Conservation (phyloP, 2,888 invertebrate species). For the Diloba caeruleocephala region DNA sequence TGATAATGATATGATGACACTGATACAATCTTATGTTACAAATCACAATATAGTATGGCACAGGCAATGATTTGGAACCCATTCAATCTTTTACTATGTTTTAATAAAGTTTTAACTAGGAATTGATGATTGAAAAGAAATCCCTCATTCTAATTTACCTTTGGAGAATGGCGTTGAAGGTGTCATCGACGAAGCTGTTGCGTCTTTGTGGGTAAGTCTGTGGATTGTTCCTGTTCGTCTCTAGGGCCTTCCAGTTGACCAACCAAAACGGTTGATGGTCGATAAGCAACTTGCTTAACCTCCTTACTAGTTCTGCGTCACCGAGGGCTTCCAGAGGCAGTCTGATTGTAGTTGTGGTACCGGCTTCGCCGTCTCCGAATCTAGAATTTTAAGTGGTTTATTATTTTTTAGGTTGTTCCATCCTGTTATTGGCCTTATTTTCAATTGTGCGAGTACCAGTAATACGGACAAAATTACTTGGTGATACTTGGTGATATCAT, state of each 20-base stretch:
- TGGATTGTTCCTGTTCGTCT: slow-evolving; percentile 82
- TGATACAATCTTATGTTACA: too few species aligned
- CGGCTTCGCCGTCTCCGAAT: slow-evolving; percentile 57
- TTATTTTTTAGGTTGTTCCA: too few species aligned
- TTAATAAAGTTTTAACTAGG: too few species aligned
- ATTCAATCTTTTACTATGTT: too few species aligned
- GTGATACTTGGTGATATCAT: too few species aligned
- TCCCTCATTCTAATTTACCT: background rate
- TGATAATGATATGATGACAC: too few species aligned
- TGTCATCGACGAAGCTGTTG: slow-evolving; percentile 61
- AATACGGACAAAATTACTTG: too few species aligned
- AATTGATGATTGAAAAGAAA: too few species aligned
- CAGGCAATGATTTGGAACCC: too few species aligned
- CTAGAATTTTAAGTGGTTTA: slow-evolving; percentile 60
- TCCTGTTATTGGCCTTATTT: too few species aligned
- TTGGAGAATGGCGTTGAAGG: slow-evolving; percentile 3
- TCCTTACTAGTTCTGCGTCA: slow-evolving; percentile 88
- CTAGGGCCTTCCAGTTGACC: slow-evolving; percentile 90
- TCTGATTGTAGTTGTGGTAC: slow-evolving; percentile 68
- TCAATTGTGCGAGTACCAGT: too few species aligned
- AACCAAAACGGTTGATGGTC: slow-evolving; percentile 91
- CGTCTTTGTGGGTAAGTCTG: slow-evolving; percentile 64
- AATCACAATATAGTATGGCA: too few species aligned
- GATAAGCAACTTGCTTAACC: slow-evolving; percentile 86
- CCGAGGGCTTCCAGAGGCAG: slow-evolving; percentile 91